Evolutionary conservation across 2,113 vertebrate species (phyloP), one percentile per base, ranked within the genome.

Genomic region (Eurypyga helias): DNA sequence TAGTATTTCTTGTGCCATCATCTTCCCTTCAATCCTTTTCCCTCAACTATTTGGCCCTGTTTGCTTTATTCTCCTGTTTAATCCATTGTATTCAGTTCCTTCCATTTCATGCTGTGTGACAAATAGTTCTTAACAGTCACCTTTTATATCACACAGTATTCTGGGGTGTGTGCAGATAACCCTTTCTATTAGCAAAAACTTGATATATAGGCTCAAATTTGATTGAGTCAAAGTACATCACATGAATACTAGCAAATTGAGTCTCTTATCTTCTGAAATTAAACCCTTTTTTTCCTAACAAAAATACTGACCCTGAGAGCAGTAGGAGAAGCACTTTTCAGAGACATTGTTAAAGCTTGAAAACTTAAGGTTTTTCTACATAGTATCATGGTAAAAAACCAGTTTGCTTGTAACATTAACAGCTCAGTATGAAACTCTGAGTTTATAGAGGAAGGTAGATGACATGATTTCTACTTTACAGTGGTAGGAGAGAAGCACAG

Each of bases 171-270:
- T 29, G 61, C 78, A 83, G 81, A 57, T 84, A 89, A 70, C 76
- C 51, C 31, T 71, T 87, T 71, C 34, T 64, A 28, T 88, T 76
- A 95, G 70, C 26, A 73, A 87, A 72, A 87, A 20, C 26, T 13
- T 87, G 45, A 70, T 83, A 57, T 20, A 43, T 7, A 52, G 77
- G 84, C 67, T 96, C 83, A 95, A 69, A 95, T 92, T 75, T 95
- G 80, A 80, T 75, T 64, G 69, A 76, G n/a, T 78, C 9, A 33
- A 54, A 75, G 15, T 73, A 90, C 73, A 55, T 93, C 67, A 49
- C 54, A 19, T n/a, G 76, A 89, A 81, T 70, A 29, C 29, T 25
- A 29, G 54, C 25, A 94, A 96, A 89, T 3, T 49, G 72, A 93
- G 67, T 49, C 49, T 70, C 60, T 29, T 52, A 31, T 67, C 69